Conservation (phyloP, 2,888 invertebrate genomes). For the Mythimna pallens region DNA sequence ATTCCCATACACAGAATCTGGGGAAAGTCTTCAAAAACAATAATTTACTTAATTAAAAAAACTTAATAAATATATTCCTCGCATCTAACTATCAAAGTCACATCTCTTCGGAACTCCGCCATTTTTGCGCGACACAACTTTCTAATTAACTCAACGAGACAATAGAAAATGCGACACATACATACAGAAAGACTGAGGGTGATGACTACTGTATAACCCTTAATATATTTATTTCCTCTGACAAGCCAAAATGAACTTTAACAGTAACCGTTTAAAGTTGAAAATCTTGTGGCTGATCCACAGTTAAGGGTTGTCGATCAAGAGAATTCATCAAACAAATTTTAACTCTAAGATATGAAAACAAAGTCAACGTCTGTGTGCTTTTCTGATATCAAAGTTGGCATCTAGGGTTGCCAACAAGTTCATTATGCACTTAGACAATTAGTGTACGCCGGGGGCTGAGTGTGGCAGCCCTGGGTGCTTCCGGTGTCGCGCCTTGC, state of each 20-base stretch:
- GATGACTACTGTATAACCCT: conserved; percentile 78
- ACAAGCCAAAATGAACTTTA: conserved; percentile 65
- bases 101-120: conserved; percentile 57
- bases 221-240: conserved; percentile 53
- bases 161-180: conserved; percentile 77
- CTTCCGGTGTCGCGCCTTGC: conserved; percentile 81
- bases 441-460: conserved; percentile 87
- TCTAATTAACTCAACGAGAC: conserved; percentile 85
- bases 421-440: conserved; percentile 90
- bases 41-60: conserved; percentile 42
- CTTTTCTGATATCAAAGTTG: conserved; percentile 65
- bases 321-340: conserved; percentile 65
- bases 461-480: conserved; percentile 78
- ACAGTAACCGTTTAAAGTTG: fast-evolving
- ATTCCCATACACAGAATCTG: conserved; percentile 5
- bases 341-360: conserved; percentile 61
- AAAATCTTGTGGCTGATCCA: conserved; percentile 15
- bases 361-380: conserved; percentile 66
- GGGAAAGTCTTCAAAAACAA: neutral
- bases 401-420: conserved; percentile 84
- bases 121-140: conserved; percentile 76
- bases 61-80: conserved; percentile 31
- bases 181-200: conserved; percentile 79
- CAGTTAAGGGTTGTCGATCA: conserved; percentile 54
- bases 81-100: conserved; percentile 48